Evolutionary conservation across 2,113 vertebrate genomes (phyloP).

Genomic region (Catharus bicknelli): DNA sequence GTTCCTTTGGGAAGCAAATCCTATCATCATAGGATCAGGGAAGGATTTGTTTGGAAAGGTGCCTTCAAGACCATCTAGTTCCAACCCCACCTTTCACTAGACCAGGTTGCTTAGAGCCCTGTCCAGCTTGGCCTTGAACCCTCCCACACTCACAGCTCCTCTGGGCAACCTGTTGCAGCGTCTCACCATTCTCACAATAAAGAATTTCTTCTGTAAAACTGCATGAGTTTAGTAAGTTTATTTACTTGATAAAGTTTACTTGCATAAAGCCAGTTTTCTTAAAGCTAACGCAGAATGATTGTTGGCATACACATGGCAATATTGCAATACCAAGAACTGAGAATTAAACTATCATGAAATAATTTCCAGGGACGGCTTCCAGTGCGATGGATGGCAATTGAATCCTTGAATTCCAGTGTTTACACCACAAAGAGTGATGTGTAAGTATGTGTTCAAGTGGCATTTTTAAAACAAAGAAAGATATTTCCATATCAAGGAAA

Average conservation of each 20-base stretch:
- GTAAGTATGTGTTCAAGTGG: constrained; percentile 70
- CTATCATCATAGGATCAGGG: neutral
- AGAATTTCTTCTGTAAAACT: neutral
- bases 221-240: neutral
- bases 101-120: neutral
- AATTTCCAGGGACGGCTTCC: constrained; percentile 83
- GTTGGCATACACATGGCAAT: neutral
- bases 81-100: neutral
- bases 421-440: constrained; percentile 91
- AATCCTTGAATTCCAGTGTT: constrained; percentile 90
- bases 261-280: neutral
- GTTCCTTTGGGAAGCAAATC: neutral
- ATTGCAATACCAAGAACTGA: neutral
- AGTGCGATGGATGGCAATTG: constrained; percentile 91
- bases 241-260: neutral
- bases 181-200: neutral
- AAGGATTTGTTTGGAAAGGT: neutral
- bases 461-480: neutral
- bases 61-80: neutral
- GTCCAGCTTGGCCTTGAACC: neutral
- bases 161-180: neutral
- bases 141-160: neutral
- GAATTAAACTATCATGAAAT: neutral
- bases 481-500: neutral
- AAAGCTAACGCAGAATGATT: neutral